A percentile compares a stretch with the other conserved stretches of the same genome.
Conservation (phyloP, 2,797 vertebrate genomes). For the Alca torda region DNA sequence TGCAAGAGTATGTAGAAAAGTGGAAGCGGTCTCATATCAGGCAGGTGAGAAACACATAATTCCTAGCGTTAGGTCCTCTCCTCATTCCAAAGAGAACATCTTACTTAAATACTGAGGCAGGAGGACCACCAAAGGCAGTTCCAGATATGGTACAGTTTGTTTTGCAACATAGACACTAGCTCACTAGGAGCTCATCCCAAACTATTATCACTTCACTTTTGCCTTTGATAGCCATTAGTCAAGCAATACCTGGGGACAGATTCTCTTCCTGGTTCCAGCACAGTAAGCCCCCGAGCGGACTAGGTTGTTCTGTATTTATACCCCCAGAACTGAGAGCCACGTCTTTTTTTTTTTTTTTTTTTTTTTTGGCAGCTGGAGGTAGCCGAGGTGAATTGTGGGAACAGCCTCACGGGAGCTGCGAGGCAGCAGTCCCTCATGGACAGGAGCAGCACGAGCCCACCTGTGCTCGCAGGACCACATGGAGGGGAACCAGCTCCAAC, state of each 20-base stretch:
- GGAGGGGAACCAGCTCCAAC: neutral
- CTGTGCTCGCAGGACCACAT: rapidly evolving
- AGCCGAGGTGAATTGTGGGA: neutral
- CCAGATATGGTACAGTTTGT: neutral
- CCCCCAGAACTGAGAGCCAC: neutral
- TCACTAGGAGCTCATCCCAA: neutral
- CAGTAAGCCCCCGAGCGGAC: neutral
- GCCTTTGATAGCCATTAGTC: neutral
- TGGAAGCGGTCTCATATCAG: neutral
- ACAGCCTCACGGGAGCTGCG: rapidly evolving
- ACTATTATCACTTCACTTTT: neutral
- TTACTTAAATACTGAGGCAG: neutral
- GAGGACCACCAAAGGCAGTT: neutral
- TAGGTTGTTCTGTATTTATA: neutral
- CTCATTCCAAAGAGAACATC: neutral
- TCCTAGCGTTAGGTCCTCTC: neutral
- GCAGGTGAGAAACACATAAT: neutral
- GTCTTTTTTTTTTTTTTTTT: neutral
- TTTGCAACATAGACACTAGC: neutral
- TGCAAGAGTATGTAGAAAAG: neutral
- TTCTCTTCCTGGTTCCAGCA: neutral
- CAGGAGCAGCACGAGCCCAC: neutral
- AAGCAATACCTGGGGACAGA: neutral
- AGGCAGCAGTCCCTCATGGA: neutral
- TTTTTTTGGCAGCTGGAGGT: neutral